Base-by-base conservation (phyloP, 2,888 invertebrate species). In the Sisyra nigra region DNA sequence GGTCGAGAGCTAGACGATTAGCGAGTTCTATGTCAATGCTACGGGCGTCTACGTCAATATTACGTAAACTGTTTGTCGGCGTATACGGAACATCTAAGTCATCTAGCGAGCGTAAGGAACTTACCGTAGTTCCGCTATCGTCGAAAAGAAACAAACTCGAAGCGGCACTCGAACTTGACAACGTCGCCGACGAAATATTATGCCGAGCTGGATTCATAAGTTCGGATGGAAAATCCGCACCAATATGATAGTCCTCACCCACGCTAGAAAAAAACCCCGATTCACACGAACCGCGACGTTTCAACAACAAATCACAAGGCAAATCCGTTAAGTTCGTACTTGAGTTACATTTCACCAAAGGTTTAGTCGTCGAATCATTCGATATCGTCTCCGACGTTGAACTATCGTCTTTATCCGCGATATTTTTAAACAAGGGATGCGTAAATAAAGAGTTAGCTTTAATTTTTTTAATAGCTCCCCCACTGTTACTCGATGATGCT, bases 241-340 rank as follows among this genome's bases (percentile, higher is more conserved):
- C 48, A 14, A 43, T 41, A 35, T 48, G 48, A 37, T 76, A 72
- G 57, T 82, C 82, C 57, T 82, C 83, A 54, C 85, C 85, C 48
- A 85, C 81, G 53, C 84, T 86, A 44, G 86, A 86, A 69, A 86
- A 89, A 58, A 89, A 88, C 14, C 89, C 89, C 51, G 84, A 84
- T 60, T 89, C 89, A 59, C 87, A 87, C 14, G 87, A 88, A 44
- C 84, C 88, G 37, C 87, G 72, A 13, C 87, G 66, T 29, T 77
- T 69, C n/a, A 78, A 62, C 36, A 48, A 47, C 40, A 56, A 56
- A 35, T 51, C 49, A 29, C 45, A 51, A n/a, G 53, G 53, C 40
- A 59, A 52, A 45, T 62, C 62, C 6, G 56, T 56, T 40, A 62
- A 48, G 47, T 60, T 62, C 18, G 59, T 60, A 48, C 60, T 58